Conservation (phyloP, 1,140 invertebrate genomes). For the Drosophila tropicalis region DNA sequence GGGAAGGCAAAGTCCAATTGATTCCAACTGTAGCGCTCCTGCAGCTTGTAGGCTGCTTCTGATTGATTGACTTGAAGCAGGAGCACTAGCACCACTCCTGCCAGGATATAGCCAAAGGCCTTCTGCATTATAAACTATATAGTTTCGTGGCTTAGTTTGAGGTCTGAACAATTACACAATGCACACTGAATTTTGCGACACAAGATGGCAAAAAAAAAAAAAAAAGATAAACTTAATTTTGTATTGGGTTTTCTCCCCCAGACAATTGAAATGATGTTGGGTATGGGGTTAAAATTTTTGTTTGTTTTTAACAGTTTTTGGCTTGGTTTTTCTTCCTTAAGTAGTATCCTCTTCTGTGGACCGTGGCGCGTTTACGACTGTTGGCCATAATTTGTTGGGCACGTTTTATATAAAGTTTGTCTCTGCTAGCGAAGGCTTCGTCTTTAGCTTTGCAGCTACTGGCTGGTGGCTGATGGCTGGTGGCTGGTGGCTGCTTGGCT, state of each 20-base stretch:
- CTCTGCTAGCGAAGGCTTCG: slow-evolving; percentile 32
- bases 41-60: slow-evolving; percentile 85
- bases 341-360: slow-evolving; percentile 42
- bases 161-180: background rate
- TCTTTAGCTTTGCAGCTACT: slow-evolving; percentile 7
- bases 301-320: background rate
- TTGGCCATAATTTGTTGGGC: slow-evolving; percentile 54
- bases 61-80: slow-evolving; percentile 14
- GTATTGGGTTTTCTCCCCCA: too few species aligned
- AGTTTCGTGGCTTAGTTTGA: too few species aligned
- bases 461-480: background rate
- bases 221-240: background rate
- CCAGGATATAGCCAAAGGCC: slow-evolving; percentile 8
- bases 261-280: too few species aligned
- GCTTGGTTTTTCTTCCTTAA: slow-evolving; percentile 9
- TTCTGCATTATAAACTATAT: background rate
- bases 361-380: slow-evolving; percentile 69
- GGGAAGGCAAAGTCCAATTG: slow-evolving; percentile 90
- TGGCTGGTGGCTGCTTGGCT: background rate
- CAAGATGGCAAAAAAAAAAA: slow-evolving; percentile 14
- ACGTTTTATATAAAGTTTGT: slow-evolving; percentile 70
- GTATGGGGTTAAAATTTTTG: too few species aligned
- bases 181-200: background rate
- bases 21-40: slow-evolving; percentile 89
- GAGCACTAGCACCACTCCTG: slow-evolving; percentile 15